Base-by-base conservation (phyloP, 2,113 vertebrate species). In the Ptychochromis oligacanthus region DNA sequence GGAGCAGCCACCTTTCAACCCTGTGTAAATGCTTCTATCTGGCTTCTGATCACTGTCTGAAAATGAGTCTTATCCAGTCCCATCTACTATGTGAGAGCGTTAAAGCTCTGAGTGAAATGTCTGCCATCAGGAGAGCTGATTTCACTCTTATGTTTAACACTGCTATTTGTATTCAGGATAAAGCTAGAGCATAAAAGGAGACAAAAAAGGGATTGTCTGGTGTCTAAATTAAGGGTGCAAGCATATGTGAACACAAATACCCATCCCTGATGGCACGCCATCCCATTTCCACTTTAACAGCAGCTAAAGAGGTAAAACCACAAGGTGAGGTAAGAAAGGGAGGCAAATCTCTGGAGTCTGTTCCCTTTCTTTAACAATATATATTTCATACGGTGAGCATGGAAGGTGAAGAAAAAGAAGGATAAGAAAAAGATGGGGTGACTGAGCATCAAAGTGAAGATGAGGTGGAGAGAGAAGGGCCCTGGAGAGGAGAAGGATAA, bases 381-480 rank as follows among this genome's bases (percentile, higher is more conserved):
- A 79, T 55, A 82, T 83, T 79, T 75, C 22, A 70, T 54, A 79
- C 52, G 77, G 55, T 54, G 15, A 80, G 46, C 38, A 38, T 4
- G 2, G 31, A 86, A 83, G 83, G 64, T 72, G 52, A 80, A 56
- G 40, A 65, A 40, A 17, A 62, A 77, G 62, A 88, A 14, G 26
- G 54, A 91, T 79, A 84, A 78, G 61, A 9, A 82, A 65, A 87
- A 58, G 52, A 92, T 49, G 81, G 81, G 59, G 82, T 83, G 82
- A 84, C 77, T n/a, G 57, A 88, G 79, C 79, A 86, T 89, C 81
- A 88, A 88, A 88, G 76, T 74, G 62, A 67, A 67, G 67, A 85
- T 82, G 83, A 82, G 31, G 79, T 36, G 26, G 49, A 38, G 83
- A 81, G 65, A 67, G 80, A 85, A 64, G 62, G 75, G 43, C 40